phyloP scores from a whole-genome alignment of 2,113 vertebrate species.

The Hemicordylus capensis region DNA sequence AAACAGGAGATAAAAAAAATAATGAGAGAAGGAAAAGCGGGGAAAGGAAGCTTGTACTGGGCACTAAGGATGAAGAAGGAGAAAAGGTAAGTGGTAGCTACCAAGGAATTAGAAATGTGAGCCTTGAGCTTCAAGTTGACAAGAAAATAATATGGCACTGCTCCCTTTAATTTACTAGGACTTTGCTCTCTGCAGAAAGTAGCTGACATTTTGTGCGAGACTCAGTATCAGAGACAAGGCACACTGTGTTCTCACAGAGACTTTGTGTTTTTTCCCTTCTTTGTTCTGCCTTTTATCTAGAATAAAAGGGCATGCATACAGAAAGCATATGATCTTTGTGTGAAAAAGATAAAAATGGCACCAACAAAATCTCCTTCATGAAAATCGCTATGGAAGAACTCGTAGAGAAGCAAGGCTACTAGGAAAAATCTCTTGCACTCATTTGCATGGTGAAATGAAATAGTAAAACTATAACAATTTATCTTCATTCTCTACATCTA shows the following conservation, averaged over 20 bases:
- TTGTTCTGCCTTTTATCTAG: slow-evolving; percentile 9
- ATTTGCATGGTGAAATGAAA: neutral
- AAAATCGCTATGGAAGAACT: neutral
- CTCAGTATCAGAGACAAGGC: slow-evolving; percentile 33
- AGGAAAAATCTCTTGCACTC: too few species aligned
- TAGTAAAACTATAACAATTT: neutral
- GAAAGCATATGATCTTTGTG: slow-evolving; percentile 13
- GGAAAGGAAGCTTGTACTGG: too few species aligned
- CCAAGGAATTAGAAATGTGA: neutral
- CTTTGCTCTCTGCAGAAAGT: slow-evolving; percentile 14
- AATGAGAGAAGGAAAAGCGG: slow-evolving; percentile 9
- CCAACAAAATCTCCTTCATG: neutral
- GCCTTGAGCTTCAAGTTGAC: neutral
- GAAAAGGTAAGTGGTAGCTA: neutral
- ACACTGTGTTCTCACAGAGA: slow-evolving; percentile 14
- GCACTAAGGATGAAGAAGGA: neutral
- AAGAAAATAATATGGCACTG: neutral
- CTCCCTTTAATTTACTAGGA: slow-evolving; percentile 15
- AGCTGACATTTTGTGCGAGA: slow-evolving; percentile 40
- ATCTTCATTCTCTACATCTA: neutral
- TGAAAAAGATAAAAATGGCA: neutral
- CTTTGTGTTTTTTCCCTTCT: slow-evolving; percentile 33
- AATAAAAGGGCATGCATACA: neutral
- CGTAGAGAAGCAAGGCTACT: neutral
- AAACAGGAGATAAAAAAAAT: neutral